phyloP scores from a whole-genome alignment of 2,888 invertebrate species.

The Rhamnusium bicolor region DNA sequence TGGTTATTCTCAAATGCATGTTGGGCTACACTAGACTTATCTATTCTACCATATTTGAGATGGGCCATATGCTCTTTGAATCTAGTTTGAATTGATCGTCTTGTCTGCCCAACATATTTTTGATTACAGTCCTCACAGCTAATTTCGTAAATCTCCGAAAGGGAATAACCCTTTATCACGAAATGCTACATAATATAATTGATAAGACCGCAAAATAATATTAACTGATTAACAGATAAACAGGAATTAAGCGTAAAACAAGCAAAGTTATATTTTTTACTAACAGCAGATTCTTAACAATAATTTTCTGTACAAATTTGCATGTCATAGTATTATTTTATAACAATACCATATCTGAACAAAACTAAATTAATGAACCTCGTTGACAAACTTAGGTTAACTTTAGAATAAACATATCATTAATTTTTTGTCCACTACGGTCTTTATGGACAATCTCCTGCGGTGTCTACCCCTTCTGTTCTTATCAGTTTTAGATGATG shows the following conservation, averaged over 20 bases:
- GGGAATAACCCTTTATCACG: no score
- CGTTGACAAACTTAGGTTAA: slow-evolving; percentile 16
- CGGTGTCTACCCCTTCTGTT: slow-evolving; percentile 15
- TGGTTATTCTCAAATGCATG: no score
- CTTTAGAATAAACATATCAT: slow-evolving; percentile 31
- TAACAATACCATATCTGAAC: not conserved
- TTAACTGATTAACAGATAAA: not conserved
- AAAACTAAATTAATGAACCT: slow-evolving; percentile 31
- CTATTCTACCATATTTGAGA: no score
- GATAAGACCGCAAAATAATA: not conserved
- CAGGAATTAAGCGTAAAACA: not conserved
- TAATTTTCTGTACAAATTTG: not conserved
- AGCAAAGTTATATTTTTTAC: not conserved
- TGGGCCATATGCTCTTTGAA: no score
- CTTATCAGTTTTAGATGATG: slow-evolving; percentile 33
- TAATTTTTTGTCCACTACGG: slow-evolving; percentile 18
- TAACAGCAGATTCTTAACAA: not conserved
- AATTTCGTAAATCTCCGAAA: no score
- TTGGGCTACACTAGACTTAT: no score
- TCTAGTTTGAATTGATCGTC: no score
- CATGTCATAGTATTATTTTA: not conserved
- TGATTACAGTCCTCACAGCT: no score
- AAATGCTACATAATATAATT: no score
- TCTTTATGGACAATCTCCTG: not conserved
- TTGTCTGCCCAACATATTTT: no score